Base-by-base conservation (phyloP, 2,888 invertebrate genomes). In the Silvanus unidentatus region DNA sequence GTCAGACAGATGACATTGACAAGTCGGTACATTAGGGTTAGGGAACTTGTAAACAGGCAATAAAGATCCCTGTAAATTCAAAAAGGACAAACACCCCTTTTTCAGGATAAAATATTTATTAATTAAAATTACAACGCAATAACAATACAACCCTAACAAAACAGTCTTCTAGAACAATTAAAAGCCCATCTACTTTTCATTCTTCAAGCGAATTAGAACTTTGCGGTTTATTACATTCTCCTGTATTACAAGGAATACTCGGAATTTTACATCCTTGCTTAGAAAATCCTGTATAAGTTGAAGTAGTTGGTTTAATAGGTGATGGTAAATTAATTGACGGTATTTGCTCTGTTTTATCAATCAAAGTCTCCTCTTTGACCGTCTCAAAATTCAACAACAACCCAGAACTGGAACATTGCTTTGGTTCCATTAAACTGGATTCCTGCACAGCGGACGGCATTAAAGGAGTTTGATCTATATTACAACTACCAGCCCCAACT, bases 21-120 rank as follows among this genome's bases (percentile, higher is more conserved):
- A n/a, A n/a, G n/a, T n/a, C n/a, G n/a, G n/a, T n/a, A n/a, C n/a
- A n/a, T n/a, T n/a, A n/a, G n/a, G n/a, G n/a, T n/a, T n/a, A n/a
- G 77, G 77, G 32, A 76, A 77, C 57, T 73, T 82, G 62, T 85
- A 85, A 73, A 82, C 82, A 30, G 79, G 76, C 51, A 85, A 77
- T 55, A 85, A 72, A 62, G 84, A 84, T 68, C 68, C 68, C 9
- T 34, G 39, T 27, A 16, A 4, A 6, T n/a, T 8, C 22, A 22
- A 22, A 22, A 22, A 22, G 22, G 3, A 8, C 22, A 22, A 22
- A 22, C 8, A 22, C 3, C 8, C 22, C 8, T 5, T 5, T 22
- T 22, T 8, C 22, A 3, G 8, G 8, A 22, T 22, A 22, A 22
- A 22, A 8, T 22, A 22, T 22, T 22, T 22, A 22, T 22, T 22